Evolutionary conservation across 1,140 invertebrate species (phyloP).

Genomic region (Lycorma delicatula): DNA sequence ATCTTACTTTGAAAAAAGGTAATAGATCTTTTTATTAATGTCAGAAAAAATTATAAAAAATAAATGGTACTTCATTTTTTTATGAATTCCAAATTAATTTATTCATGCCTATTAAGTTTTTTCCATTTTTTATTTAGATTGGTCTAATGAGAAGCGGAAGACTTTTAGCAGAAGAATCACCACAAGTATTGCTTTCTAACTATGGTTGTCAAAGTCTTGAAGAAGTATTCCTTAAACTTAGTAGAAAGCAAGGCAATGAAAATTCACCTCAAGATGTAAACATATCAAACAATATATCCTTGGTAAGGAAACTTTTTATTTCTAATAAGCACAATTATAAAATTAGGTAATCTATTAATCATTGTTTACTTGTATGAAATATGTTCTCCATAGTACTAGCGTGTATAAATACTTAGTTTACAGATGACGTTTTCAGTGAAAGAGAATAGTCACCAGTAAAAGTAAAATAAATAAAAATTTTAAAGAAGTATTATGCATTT

Average conservation of each 20-base stretch:
- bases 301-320: slow-evolving; percentile 40
- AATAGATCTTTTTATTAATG: not conserved
- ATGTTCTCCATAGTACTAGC: too few species aligned
- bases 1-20: too few species aligned
- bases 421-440: too few species aligned
- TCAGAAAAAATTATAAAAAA: not conserved
- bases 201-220: slow-evolving; percentile 79
- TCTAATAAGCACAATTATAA: too few species aligned
- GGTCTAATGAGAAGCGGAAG: slow-evolving; percentile 89
- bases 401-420: too few species aligned
- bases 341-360: too few species aligned
- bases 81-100: not conserved
- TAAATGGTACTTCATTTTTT: not conserved
- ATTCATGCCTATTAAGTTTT: not conserved
- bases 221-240: slow-evolving; percentile 90
- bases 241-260: slow-evolving; percentile 40
- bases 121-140: slow-evolving; percentile 53
- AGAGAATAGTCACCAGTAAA: too few species aligned
- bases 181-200: slow-evolving; percentile 68
- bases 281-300: slow-evolving; percentile 66
- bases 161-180: slow-evolving; percentile 85
- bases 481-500: too few species aligned
- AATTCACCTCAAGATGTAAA: slow-evolving; percentile 44
- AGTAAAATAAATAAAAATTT: too few species aligned
- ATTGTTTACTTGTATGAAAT: too few species aligned